phyloP scores from a whole-genome alignment of 2,797 vertebrate genomes.

The Oceanodroma leucorhoa region DNA sequence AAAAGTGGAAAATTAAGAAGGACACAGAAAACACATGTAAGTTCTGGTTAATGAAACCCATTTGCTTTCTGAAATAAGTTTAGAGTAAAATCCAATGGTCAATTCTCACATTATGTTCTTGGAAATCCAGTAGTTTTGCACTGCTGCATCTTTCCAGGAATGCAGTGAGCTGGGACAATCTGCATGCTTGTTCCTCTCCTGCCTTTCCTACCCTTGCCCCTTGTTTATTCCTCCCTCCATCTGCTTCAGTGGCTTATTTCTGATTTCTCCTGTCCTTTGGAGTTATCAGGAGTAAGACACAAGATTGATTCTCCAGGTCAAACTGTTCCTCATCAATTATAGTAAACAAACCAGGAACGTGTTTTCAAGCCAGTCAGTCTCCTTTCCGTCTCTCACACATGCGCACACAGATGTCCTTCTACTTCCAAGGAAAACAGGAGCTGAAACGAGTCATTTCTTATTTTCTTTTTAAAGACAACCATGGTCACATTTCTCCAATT shows the following conservation, averaged over 20 bases:
- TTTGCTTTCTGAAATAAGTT: neutral
- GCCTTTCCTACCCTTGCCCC: neutral
- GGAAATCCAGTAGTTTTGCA: neutral
- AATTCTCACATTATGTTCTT: neutral
- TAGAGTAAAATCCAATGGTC: neutral
- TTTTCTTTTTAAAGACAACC: neutral
- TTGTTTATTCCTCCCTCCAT: neutral
- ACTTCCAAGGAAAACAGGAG: neutral
- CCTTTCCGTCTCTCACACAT: neutral
- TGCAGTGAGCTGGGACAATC: neutral
- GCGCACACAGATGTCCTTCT: neutral
- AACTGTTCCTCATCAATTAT: conserved; percentile 55
- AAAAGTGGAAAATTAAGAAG: neutral
- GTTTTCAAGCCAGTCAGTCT: conserved; percentile 34
- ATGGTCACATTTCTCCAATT: neutral
- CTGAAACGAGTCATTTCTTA: neutral
- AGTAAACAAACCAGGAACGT: conserved; percentile 56
- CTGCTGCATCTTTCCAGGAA: neutral
- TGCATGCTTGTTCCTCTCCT: neutral
- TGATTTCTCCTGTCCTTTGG: conserved; percentile 47
- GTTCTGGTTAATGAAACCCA: neutral
- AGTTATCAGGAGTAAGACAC: conserved; percentile 52
- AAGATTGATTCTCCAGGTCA: conserved; percentile 65
- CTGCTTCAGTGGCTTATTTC: conserved; percentile 15
- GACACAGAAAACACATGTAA: neutral